These are phyloP conservation scores for Fissipunctia ypsillon DNA, from an alignment of 2,888 invertebrate species.

Conservation along the genomic window DNA sequence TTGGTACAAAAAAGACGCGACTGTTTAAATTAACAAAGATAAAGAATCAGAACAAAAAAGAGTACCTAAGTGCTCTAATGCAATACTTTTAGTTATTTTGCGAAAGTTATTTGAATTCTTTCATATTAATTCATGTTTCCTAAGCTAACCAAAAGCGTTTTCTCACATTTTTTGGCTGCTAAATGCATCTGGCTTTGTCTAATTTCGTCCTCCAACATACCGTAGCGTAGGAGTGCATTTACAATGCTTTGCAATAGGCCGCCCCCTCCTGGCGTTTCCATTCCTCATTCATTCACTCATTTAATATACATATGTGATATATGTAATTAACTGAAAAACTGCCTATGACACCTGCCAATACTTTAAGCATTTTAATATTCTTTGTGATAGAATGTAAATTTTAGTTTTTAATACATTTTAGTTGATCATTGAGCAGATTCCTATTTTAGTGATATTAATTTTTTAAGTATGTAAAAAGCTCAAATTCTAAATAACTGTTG, in stretches of 20 bases:
- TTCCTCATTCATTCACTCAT: neutral
- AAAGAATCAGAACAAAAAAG: neutral
- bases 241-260: neutral
- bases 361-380: slow-evolving; percentile 9
- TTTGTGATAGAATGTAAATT: slow-evolving; percentile 13
- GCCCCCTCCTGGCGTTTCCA: neutral
- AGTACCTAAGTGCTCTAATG: neutral
- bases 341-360: slow-evolving; percentile 10
- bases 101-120: neutral
- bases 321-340: neutral
- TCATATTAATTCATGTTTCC: neutral
- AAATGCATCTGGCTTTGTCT: neutral
- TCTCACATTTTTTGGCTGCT: too few species aligned
- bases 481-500: slow-evolving; percentile 34
- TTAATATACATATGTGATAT: too few species aligned
- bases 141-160: neutral
- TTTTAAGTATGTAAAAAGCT: slow-evolving; percentile 42
- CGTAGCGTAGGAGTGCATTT: too few species aligned
- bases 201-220: neutral
- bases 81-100: neutral
- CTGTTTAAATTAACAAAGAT: neutral
- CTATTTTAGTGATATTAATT: slow-evolving; percentile 56
- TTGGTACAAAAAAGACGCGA: neutral
- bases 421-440: slow-evolving; percentile 47
- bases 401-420: slow-evolving; percentile 19